Conservation (phyloP, 1,140 invertebrate species). For the Hycleus phaleratus region DNA sequence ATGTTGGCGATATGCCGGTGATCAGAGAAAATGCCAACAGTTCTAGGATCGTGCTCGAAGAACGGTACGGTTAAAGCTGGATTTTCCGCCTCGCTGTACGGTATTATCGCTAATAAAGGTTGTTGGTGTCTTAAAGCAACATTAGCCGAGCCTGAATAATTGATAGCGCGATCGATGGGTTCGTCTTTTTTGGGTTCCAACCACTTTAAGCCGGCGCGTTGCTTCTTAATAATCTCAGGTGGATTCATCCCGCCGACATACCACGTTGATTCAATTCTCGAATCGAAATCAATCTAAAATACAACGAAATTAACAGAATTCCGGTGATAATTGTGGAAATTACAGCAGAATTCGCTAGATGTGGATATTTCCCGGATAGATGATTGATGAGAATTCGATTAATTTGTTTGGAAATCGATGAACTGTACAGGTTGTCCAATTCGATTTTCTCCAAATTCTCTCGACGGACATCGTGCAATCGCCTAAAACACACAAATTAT, state of each 20-base stretch:
- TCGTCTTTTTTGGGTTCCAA: conserved; percentile 44
- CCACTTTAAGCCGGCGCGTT: conserved; percentile 24
- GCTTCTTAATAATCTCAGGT: conserved; percentile 41
- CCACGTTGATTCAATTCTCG: conserved; percentile 75
- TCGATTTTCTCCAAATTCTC: conserved; percentile 22
- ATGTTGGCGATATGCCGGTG: conserved; percentile 60
- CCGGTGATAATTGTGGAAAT: conserved; percentile 12
- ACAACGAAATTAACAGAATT: conserved; percentile 4
- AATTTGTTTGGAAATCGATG: conserved; percentile 54
- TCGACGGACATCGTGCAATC: conserved; percentile 18
- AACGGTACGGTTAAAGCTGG: conserved; percentile 46
- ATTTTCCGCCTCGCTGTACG: conserved; percentile 49
- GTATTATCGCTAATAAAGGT: conserved; percentile 56
- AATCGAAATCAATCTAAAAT: conserved; percentile 58
- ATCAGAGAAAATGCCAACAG: conserved; percentile 46
- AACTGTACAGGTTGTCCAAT: conserved; percentile 42
- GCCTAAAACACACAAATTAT: conserved; percentile 15
- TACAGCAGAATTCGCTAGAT: conserved; percentile 57
- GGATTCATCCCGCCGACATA: conserved; percentile 59
- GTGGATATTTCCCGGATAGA: conserved; percentile 47
- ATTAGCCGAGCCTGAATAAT: conserved; percentile 57
- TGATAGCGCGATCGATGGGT: conserved; percentile 53
- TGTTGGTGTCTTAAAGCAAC: conserved; percentile 48
- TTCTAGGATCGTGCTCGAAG: conserved; percentile 50
- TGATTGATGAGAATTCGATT: conserved; percentile 57